Evolutionary conservation across 2,888 invertebrate species (phyloP).

Genomic region (Tricholauxania praeusta): DNA sequence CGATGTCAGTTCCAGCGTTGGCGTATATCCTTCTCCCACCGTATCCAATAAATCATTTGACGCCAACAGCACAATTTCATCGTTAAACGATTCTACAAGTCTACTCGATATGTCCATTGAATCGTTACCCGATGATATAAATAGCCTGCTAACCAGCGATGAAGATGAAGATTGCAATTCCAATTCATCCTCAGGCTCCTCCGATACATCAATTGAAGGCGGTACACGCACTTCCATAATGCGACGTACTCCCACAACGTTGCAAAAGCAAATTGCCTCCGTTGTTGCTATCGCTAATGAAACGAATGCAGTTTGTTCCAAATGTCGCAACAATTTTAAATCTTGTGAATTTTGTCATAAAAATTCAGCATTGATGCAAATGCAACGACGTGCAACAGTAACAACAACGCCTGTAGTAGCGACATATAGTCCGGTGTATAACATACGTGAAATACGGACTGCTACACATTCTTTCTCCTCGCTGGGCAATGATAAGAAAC

Average conservation of each 20-base stretch:
- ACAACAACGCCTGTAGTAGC: slow-evolving; percentile 43
- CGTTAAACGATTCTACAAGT: slow-evolving; percentile 53
- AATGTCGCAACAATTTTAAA: slow-evolving; percentile 60
- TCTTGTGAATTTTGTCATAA: slow-evolving; percentile 63
- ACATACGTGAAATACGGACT: slow-evolving; percentile 67
- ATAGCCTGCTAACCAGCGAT: slow-evolving; percentile 49
- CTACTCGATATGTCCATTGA: slow-evolving; percentile 63
- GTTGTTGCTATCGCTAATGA: slow-evolving; percentile 36
- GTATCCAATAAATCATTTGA: slow-evolving; percentile 49
- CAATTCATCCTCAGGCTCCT: slow-evolving; percentile 57
- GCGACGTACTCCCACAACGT: slow-evolving; percentile 43
- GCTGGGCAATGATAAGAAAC: slow-evolving; percentile 67
- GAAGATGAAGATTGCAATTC: slow-evolving; percentile 56
- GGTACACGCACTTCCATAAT: slow-evolving; percentile 38
- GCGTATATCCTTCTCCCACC: slow-evolving; percentile 40
- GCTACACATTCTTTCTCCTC: slow-evolving; percentile 67
- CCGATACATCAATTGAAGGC: slow-evolving; percentile 60
- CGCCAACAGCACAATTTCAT: slow-evolving; percentile 47
- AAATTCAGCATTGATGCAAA: slow-evolving; percentile 54
- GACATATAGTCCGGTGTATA: slow-evolving; percentile 66
- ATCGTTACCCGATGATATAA: slow-evolving; percentile 60
- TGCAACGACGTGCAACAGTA: slow-evolving; percentile 36
- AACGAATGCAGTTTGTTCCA: slow-evolving; percentile 48
- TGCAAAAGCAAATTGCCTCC: slow-evolving; percentile 30
- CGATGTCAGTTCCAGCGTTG: slow-evolving; percentile 47